phyloP scores from a whole-genome alignment of 2,113 vertebrate genomes.

The Corvus hawaiiensis region DNA sequence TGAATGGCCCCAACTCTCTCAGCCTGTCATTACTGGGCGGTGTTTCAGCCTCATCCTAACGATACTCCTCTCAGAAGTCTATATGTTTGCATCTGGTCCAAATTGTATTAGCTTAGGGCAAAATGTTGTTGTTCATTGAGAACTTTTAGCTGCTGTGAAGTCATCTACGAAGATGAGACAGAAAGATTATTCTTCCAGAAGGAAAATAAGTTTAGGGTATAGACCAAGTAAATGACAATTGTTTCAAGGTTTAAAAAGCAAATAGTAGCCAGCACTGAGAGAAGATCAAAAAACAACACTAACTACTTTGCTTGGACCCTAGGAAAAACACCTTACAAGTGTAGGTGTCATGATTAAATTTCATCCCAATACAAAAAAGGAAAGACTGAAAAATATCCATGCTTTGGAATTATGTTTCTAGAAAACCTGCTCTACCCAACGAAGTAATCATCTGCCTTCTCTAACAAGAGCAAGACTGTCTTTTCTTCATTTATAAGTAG shows the following conservation, averaged over 20 bases:
- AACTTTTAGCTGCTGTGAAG: slow-evolving; percentile 72
- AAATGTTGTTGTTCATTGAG: slow-evolving; percentile 65
- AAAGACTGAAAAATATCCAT: neutral
- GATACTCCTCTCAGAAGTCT: neutral
- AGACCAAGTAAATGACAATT: neutral
- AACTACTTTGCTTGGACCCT: neutral
- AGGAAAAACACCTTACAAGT: neutral
- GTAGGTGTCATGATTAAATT: neutral
- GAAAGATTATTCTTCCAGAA: neutral
- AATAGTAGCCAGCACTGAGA: neutral
- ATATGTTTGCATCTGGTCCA: slow-evolving; percentile 66
- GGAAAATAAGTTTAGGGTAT: neutral
- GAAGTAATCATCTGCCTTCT: neutral
- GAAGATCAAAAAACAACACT: neutral
- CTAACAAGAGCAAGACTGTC: neutral
- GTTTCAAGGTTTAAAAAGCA: neutral
- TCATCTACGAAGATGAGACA: slow-evolving; percentile 64
- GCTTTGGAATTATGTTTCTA: neutral
- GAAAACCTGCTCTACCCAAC: neutral
- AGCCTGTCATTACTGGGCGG: fast-evolving
- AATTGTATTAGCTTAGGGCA: slow-evolving; percentile 45
- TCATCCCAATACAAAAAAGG: neutral
- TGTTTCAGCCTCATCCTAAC: neutral
- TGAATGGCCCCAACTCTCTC: neutral
- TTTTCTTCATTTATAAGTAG: neutral